Evolutionary conservation across 2,113 vertebrate genomes (phyloP), one percentile per base, ranked within the genome.

Genomic region (Cebidichthys violaceus): DNA sequence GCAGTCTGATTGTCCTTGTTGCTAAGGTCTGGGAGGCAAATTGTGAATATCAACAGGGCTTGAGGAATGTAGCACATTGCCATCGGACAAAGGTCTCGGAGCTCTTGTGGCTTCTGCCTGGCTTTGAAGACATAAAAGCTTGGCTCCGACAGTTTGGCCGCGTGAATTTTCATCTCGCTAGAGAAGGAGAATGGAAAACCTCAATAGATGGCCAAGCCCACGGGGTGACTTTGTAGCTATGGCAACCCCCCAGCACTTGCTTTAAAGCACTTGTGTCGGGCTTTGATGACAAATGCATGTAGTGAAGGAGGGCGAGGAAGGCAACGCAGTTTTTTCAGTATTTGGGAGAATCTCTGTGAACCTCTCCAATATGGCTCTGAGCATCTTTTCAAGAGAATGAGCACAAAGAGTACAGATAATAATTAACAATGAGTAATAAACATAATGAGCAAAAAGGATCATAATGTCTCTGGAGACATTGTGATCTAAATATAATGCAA

Each of bases 201-300:
- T 91, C 77, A 75, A 85, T 85, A 81, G 85, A 88, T 50, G 71
- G 88, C 87, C 71, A 75, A 83, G 70, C 89, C 84, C 70, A 83
- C 79, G 75, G 89, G 89, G 87, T 82, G 90, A 90, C 88, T 79
- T 79, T 79, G 93, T 94, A 82, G 83, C 93, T 83, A 95, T 93
- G 88, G 93, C 90, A 94, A 95, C 90, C 35, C n/a, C 45, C 52
- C 45, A 82, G 84, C 76, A 85, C 79, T 86, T 75, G 75, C 84
- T 91, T 75, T 73, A 85, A 88, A 86, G 82, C 85, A 86, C 79
- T 85, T 69, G 86, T 84, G 84, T 86, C 33, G 61, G 62, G 76
- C 90, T 93, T 91, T 91, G 90, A 93, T 89, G 89, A 90, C 87
- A 87, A 90, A 90, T 79, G 82, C 86, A 67, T 52, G 33, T 43